These are phyloP conservation scores for Eidolon helvum DNA, from an alignment of 2,113 vertebrate genomes.

Conservation along the genomic window DNA sequence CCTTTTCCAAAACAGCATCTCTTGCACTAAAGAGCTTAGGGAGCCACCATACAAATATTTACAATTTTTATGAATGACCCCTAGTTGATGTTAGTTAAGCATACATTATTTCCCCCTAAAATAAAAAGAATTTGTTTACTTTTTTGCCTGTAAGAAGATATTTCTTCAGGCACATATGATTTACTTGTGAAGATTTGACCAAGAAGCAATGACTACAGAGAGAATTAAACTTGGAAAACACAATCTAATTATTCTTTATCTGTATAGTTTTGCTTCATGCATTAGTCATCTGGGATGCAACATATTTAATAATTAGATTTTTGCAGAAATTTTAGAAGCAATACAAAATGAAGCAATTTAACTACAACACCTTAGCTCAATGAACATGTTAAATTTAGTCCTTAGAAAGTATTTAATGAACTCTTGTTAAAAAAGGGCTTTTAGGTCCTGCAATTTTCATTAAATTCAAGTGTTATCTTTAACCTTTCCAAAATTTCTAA, in stretches of 20 bases:
- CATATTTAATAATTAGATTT: conserved; percentile 3
- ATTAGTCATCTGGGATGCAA: not conserved
- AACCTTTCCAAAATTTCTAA: not conserved
- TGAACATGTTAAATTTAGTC: conserved; percentile 9
- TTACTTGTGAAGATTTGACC: not conserved
- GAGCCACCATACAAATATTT: not conserved
- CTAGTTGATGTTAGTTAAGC: not conserved
- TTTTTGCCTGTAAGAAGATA: not conserved
- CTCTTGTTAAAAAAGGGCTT: not conserved
- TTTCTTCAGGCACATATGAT: not conserved
- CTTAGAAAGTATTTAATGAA: not conserved
- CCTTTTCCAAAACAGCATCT: not conserved
- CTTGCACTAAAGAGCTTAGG: not conserved
- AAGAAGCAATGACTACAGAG: not conserved
- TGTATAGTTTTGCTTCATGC: not conserved
- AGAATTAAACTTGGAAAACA: not conserved
- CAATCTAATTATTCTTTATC: not conserved
- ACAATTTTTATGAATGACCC: not conserved
- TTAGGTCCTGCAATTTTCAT: not conserved
- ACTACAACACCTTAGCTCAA: not conserved
- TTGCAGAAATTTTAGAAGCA: not conserved
- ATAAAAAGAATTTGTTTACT: not conserved
- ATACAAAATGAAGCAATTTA: not conserved
- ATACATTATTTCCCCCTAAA: not conserved
- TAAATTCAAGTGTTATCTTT: conserved; percentile 3